A percentile compares a stretch with the other conserved stretches of the same genome.
These are phyloP conservation scores for Diuraphis noxia DNA, from an alignment of 1,140 invertebrate species.

Conservation along the genomic window DNA sequence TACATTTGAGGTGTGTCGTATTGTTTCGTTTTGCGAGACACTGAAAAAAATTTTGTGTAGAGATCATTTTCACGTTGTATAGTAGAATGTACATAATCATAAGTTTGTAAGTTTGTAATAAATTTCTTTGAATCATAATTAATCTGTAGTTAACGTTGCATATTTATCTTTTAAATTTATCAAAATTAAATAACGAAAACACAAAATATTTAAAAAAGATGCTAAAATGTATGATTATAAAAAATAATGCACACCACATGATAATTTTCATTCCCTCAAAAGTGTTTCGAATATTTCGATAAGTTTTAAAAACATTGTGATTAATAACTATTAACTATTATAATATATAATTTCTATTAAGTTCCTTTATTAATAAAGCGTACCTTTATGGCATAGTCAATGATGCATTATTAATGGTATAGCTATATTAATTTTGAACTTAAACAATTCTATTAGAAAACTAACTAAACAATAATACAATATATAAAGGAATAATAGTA, in stretches of 20 bases:
- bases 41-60: background rate
- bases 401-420: too few species aligned
- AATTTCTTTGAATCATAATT: background rate
- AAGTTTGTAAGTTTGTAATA: too few species aligned
- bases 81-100: background rate
- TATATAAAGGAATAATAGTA: background rate
- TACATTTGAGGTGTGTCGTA: background rate
- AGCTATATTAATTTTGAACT: too few species aligned
- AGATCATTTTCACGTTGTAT: background rate
- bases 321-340: background rate
- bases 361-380: background rate
- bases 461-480: background rate
- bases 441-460: background rate
- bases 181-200: too few species aligned
- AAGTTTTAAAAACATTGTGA: background rate
- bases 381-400: too few species aligned
- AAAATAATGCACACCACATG: background rate
- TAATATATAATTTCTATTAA: background rate
- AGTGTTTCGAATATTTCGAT: background rate
- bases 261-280: background rate
- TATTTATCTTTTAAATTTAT: too few species aligned
- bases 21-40: background rate
- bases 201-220: too few species aligned
- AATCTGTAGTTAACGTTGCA: background rate
- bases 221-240: too few species aligned